Conservation (phyloP, 2,113 vertebrate species). For the Chitala chitala region DNA sequence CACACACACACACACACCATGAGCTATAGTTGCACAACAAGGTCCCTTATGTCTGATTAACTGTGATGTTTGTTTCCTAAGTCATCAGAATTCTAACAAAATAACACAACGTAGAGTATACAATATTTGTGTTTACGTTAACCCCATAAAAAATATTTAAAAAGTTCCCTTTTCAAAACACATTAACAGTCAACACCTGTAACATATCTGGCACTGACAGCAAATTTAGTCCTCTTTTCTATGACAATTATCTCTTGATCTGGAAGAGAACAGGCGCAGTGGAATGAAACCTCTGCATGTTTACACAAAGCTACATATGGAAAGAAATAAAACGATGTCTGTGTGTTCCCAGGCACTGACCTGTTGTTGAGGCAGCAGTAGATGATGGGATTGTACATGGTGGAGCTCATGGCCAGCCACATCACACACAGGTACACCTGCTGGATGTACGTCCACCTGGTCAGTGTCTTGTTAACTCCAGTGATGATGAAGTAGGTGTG, state of each 20-base stretch:
- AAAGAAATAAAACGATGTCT: too few species aligned
- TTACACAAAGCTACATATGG: too few species aligned
- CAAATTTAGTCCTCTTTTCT: not conserved
- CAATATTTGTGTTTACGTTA: too few species aligned
- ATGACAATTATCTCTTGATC: not conserved
- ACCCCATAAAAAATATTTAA: too few species aligned
- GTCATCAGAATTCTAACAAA: too few species aligned
- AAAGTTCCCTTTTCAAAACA: too few species aligned
- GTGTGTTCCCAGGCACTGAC: too few species aligned
- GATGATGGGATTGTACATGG: too few species aligned
- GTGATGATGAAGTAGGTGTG: constrained; percentile 75
- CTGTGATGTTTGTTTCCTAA: not conserved
- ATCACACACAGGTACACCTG: constrained; percentile 75
- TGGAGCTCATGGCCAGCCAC: constrained; percentile 84
- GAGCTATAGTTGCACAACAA: not conserved
- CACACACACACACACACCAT: not conserved
- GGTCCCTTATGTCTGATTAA: not conserved
- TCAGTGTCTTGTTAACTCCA: constrained; percentile 54
- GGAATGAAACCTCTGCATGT: too few species aligned
- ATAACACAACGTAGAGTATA: too few species aligned
- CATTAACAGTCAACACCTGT: not conserved
- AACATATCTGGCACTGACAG: not conserved
- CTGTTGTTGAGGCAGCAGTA: constrained; percentile 79
- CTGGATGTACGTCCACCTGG: constrained; percentile 63
- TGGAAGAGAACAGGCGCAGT: not conserved